Evolutionary conservation across 1,140 invertebrate genomes (phyloP).

Genomic region (Pristionchus pacificus): DNA sequence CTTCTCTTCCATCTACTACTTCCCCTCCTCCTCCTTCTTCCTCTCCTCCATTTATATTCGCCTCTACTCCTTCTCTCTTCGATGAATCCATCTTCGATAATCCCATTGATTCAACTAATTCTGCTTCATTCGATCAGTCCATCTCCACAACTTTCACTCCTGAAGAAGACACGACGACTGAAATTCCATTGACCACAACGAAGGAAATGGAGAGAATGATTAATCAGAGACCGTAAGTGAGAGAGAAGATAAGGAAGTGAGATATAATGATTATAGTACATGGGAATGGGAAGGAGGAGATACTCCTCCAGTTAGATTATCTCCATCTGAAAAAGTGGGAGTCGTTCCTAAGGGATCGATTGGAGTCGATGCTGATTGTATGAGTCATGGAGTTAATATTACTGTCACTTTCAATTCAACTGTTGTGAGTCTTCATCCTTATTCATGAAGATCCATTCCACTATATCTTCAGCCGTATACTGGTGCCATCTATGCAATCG

Average conservation of each 20-base stretch:
- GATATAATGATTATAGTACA: neutral
- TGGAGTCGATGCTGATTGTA: conserved; percentile 14
- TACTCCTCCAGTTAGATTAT: neutral
- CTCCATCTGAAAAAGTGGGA: conserved; percentile 10
- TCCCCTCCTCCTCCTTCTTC: conserved; percentile 8
- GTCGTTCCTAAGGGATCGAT: neutral
- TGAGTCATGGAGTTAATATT: conserved; percentile 24
- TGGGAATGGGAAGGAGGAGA: neutral
- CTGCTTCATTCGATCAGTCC: neutral
- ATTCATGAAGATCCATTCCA: neutral
- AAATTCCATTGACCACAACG: neutral
- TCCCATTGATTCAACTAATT: neutral
- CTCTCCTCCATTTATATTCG: neutral
- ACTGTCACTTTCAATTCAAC: conserved; percentile 8
- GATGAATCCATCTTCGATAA: conserved; percentile 8
- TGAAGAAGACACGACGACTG: neutral
- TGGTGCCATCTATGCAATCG: conserved; percentile 22
- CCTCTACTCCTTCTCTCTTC: conserved; percentile 7
- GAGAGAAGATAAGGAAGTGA: neutral
- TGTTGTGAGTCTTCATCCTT: neutral
- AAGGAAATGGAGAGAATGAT: conserved; percentile 15
- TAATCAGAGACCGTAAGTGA: conserved; percentile 2
- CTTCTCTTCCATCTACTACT: conserved; percentile 1
- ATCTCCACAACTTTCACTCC: neutral
- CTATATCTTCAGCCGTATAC: conserved; percentile 16